Percentiles rank a stretch among this genome's conserved stretches.
Conservation (phyloP, 2,797 vertebrate genomes). For the Aphelocoma californica region DNA sequence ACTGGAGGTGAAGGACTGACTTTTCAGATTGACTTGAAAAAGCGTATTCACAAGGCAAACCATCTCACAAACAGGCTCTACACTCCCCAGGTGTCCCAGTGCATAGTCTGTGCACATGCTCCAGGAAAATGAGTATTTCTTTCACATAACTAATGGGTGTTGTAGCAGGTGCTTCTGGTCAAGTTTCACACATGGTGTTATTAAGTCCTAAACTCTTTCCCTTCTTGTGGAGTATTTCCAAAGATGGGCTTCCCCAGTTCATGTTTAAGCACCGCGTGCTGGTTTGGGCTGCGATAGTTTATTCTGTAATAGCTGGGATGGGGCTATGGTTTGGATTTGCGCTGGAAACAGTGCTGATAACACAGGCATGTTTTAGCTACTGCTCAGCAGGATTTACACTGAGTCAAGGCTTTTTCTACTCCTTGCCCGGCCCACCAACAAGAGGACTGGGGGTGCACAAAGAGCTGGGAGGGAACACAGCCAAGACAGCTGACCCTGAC, state of each 20-base stretch:
- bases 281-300: not conserved
- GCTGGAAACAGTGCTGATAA: not conserved
- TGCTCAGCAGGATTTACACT: not conserved
- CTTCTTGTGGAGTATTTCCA: not conserved
- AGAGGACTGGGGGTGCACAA: not conserved
- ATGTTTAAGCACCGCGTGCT: not conserved
- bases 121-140: not conserved
- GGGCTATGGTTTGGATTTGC: not conserved
- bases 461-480: no score
- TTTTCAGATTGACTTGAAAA: not conserved
- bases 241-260: not conserved
- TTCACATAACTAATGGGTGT: fast-evolving
- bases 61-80: fast-evolving
- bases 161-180: not conserved
- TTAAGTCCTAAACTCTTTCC: not conserved
- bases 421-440: not conserved
- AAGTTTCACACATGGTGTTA: fast-evolving
- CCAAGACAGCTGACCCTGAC: not conserved
- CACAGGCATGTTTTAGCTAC: not conserved
- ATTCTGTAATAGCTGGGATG: not conserved
- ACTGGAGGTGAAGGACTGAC: not conserved
- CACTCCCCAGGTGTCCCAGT: not conserved
- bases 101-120: not conserved
- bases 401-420: not conserved
- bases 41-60: not conserved